phyloP scores from a whole-genome alignment of 53 echinoderm and acorn worm species.

The Hippasteria phrygiana region DNA sequence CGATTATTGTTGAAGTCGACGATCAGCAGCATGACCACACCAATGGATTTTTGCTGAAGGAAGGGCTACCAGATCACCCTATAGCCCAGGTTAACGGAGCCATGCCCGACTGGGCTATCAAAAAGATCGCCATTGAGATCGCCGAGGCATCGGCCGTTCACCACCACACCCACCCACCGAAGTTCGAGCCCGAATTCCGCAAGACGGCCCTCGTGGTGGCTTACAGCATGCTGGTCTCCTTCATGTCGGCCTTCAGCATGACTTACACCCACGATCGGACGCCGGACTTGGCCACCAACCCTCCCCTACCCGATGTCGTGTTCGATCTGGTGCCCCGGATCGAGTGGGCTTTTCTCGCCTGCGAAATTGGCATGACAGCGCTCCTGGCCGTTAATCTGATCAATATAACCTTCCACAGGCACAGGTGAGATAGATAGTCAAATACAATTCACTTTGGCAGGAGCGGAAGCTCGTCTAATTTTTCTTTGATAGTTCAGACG shows the following conservation, averaged over 20 bases:
- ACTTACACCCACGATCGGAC: constrained; percentile 90
- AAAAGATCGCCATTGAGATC: constrained; percentile 51
- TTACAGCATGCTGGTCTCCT: constrained; percentile 77
- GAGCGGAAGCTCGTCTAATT: no score
- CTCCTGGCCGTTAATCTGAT: constrained; percentile 64
- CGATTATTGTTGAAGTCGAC: constrained; percentile 21
- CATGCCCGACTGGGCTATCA: constrained; percentile 16
- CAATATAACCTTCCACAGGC: constrained; percentile 87
- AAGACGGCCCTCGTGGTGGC: constrained; percentile 86
- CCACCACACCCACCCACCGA: constrained; percentile 7
- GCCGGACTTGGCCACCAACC: constrained; percentile 88
- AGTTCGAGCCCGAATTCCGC: constrained; percentile 72
- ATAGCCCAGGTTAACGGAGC: not conserved
- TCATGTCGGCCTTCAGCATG: constrained; percentile 93
- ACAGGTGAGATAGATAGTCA: constrained; percentile 72
- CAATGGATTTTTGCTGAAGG: constrained; percentile 23
- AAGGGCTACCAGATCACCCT: not conserved
- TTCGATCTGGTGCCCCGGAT: constrained; percentile 90
- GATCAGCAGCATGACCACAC: not conserved
- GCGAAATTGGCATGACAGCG: constrained; percentile 84
- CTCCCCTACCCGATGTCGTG: constrained; percentile 91
- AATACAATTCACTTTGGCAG: no score
- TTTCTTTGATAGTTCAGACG: no score
- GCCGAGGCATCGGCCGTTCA: constrained; percentile 12
- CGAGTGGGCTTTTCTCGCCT: constrained; percentile 94